Percentiles rank a stretch among this genome's conserved stretches.
Conservation (phyloP, 2,888 invertebrate species). For the Meliscaeva auricollis region DNA sequence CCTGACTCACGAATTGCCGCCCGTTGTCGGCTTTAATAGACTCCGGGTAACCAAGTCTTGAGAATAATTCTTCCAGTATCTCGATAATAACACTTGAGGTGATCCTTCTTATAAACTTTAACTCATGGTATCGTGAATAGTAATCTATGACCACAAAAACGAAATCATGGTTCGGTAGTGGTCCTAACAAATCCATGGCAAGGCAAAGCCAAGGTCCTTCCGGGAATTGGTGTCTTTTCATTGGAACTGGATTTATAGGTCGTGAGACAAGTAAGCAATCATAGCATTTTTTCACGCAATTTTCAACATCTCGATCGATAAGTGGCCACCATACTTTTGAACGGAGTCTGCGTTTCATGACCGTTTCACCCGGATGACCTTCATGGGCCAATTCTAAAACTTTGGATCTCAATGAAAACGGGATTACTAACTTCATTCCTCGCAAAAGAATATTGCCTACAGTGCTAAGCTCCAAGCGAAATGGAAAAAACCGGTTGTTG, state of each 20-base stretch:
- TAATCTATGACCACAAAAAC: slow-evolving; percentile 5
- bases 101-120: neutral
- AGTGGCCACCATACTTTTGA: slow-evolving; percentile 74
- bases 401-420: neutral
- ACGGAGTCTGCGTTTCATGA: slow-evolving; percentile 47
- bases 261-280: slow-evolving; percentile 73
- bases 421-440: neutral
- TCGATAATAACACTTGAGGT: slow-evolving; percentile 10
- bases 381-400: slow-evolving; percentile 43
- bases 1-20: slow-evolving; percentile 35
- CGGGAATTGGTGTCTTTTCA: slow-evolving; percentile 55
- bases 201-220: neutral
- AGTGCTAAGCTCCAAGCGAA: slow-evolving; percentile 11
- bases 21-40: slow-evolving; percentile 51
- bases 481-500: slow-evolving; percentile 5
- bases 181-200: slow-evolving; percentile 7
- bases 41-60: slow-evolving; percentile 31
- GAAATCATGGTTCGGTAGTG: slow-evolving; percentile 5
- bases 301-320: slow-evolving; percentile 72
- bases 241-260: slow-evolving; percentile 66
- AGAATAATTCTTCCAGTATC: slow-evolving; percentile 33
- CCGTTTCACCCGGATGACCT: slow-evolving; percentile 37
- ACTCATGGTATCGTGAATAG: slow-evolving; percentile 4
- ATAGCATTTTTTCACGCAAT: slow-evolving; percentile 67
- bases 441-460: slow-evolving; percentile 9